A percentile compares a stretch with the other conserved stretches of the same genome.
These are phyloP conservation scores for Thera obeliscata DNA, from an alignment of 2,888 invertebrate genomes.

Conservation along the genomic window DNA sequence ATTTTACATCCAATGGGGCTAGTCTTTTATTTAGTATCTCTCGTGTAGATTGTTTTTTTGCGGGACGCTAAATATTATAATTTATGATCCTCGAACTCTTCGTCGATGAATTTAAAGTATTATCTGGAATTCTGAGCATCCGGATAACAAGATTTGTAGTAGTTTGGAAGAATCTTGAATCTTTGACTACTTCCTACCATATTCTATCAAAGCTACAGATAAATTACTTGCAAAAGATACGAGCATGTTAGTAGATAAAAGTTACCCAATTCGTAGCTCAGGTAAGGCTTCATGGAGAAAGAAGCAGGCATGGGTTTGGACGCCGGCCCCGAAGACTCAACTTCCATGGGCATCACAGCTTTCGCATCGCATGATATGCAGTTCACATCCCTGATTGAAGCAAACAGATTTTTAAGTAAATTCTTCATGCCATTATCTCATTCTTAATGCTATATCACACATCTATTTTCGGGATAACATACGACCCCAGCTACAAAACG, in stretches of 20 bases:
- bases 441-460: background rate
- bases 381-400: conserved; percentile 85
- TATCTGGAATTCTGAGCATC: background rate
- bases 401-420: background rate
- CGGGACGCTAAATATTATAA: too few species aligned
- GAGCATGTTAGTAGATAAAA: background rate
- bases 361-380: conserved; percentile 91
- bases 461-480: background rate
- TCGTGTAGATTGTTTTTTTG: too few species aligned
- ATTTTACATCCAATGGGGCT: too few species aligned
- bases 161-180: background rate
- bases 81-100: too few species aligned
- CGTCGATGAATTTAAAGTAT: too few species aligned
- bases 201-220: too few species aligned
- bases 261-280: conserved; percentile 88
- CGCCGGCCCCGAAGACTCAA: conserved; percentile 73
- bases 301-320: conserved; percentile 82
- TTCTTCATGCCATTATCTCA: background rate
- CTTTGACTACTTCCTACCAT: background rate
- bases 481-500: background rate
- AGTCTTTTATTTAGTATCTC: too few species aligned
- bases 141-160: background rate
- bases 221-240: background rate
- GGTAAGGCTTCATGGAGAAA: conserved; percentile 87
- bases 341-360: conserved; percentile 87